These are phyloP conservation scores for Labia minor DNA, from an alignment of 2,888 invertebrate species.

Conservation along the genomic window DNA sequence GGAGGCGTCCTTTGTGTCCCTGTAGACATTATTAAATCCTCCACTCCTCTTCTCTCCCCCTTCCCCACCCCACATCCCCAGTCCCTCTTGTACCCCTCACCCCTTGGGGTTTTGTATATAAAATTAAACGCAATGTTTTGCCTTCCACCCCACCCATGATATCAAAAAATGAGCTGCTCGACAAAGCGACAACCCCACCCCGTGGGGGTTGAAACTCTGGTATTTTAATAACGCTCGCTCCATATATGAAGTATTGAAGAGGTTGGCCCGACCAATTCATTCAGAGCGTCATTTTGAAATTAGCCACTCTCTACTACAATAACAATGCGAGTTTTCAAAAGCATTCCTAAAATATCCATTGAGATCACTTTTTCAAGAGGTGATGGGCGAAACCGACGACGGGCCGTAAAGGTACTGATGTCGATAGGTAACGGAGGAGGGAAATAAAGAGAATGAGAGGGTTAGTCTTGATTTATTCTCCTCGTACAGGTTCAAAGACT, in stretches of 20 bases:
- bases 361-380: background rate
- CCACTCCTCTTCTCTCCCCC: background rate
- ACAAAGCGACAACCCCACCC: slow-evolving; percentile 1
- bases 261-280: background rate
- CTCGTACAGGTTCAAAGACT: background rate
- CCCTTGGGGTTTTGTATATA: background rate
- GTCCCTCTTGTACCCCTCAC: too few species aligned
- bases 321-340: background rate
- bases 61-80: too few species aligned
- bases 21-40: background rate
- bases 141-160: slow-evolving; percentile 8
- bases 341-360: slow-evolving; percentile 7
- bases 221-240: background rate
- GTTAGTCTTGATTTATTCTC: background rate
- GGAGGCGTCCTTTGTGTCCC: background rate
- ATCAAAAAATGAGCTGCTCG: background rate
- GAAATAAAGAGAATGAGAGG: too few species aligned
- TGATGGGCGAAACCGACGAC: too few species aligned
- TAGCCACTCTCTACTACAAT: background rate
- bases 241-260: slow-evolving; percentile 7
- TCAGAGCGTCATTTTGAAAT: slow-evolving; percentile 9
- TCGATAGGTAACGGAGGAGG: background rate
- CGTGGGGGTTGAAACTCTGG: background rate
- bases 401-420: too few species aligned
- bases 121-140: slow-evolving; percentile 7